These are phyloP conservation scores for Melanotaenia maccullochi DNA, from an alignment of 2,797 vertebrate genomes.

Conservation along the genomic window DNA sequence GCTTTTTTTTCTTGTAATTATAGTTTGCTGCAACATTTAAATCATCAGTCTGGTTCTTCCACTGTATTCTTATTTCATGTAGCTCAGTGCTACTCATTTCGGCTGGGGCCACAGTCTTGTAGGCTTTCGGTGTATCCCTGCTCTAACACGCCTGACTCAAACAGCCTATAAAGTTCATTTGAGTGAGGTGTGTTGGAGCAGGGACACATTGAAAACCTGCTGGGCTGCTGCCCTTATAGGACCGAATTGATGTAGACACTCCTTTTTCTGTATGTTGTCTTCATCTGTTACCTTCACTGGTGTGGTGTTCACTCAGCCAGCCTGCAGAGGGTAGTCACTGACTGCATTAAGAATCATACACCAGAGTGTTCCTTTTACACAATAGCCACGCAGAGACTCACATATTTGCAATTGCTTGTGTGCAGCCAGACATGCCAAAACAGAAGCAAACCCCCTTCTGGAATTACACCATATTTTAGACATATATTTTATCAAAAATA, in stretches of 20 bases:
- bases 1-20: slow-evolving; percentile 17
- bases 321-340: slow-evolving; percentile 82
- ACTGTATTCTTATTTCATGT: neutral
- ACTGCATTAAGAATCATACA: slow-evolving; percentile 54
- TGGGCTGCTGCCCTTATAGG: too few species aligned
- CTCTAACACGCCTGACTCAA: too few species aligned
- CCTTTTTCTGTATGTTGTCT: slow-evolving; percentile 11
- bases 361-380: slow-evolving; percentile 30
- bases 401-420: slow-evolving; percentile 30
- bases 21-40: slow-evolving; percentile 32
- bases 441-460: slow-evolving; percentile 22
- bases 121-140: too few species aligned
- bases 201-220: too few species aligned
- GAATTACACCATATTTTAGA: slow-evolving; percentile 48
- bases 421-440: slow-evolving; percentile 16
- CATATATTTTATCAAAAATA: neutral
- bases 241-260: neutral
- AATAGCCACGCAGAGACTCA: slow-evolving; percentile 33
- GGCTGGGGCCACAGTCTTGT: too few species aligned
- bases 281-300: neutral
- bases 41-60: slow-evolving; percentile 2
- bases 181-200: too few species aligned
- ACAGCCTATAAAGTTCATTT: too few species aligned
- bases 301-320: slow-evolving; percentile 51
- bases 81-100: too few species aligned